Evolutionary conservation across 1,140 invertebrate species (phyloP).

Genomic region (Dreissena rostriformis): DNA sequence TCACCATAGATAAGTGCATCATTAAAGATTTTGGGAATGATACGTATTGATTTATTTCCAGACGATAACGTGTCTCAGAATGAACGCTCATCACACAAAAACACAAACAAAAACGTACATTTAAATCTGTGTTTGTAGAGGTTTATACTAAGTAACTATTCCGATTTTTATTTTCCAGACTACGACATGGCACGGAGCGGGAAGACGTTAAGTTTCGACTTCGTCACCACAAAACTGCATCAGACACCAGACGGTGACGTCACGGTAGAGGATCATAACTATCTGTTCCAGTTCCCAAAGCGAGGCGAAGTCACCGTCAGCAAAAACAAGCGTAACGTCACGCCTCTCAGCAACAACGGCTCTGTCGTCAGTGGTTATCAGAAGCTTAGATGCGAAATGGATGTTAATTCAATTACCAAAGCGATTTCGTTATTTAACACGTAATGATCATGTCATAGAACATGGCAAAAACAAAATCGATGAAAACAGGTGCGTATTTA

Average conservation of each 20-base stretch:
- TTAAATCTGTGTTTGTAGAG: too few relatives aligned
- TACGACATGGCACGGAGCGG: constrained; percentile 43
- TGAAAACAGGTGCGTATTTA: too few relatives aligned
- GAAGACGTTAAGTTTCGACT: constrained; percentile 29
- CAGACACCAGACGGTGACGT: constrained; percentile 2
- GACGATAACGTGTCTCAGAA: too few relatives aligned
- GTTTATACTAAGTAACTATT: neutral
- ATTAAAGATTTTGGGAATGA: too few relatives aligned
- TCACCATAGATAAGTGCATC: too few relatives aligned
- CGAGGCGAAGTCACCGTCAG: constrained; percentile 38
- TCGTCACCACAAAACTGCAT: neutral
- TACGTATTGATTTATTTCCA: too few relatives aligned
- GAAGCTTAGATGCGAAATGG: constrained; percentile 46
- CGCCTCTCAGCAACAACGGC: constrained; percentile 8
- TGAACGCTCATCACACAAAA: too few relatives aligned
- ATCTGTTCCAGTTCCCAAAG: constrained; percentile 23
- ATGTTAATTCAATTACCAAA: constrained; percentile 48
- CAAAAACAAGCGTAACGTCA: constrained; percentile 16
- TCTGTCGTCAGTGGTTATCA: constrained; percentile 45
- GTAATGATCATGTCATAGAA: neutral
- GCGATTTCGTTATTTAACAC: constrained; percentile 42
- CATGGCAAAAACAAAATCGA: neutral
- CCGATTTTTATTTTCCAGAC: constrained; percentile 36
- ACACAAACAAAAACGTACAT: too few relatives aligned
- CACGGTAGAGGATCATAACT: constrained; percentile 25